Evolutionary conservation across 1,140 invertebrate genomes (phyloP), one percentile per base, ranked within the genome.

Genomic region (Oedothorax gibbosus): DNA sequence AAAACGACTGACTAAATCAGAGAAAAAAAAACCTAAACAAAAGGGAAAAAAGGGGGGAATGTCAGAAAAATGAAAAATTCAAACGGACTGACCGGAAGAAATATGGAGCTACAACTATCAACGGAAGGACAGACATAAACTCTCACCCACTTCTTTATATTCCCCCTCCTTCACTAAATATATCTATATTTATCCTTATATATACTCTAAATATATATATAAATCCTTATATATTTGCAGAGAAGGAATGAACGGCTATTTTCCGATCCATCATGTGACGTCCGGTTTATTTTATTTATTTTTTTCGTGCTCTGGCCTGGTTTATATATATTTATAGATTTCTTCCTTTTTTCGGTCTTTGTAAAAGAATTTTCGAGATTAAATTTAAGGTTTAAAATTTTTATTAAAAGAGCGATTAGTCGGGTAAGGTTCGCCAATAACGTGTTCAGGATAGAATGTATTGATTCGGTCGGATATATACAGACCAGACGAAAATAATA

Each of bases 41-140:
- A 50, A 75, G n/a, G 57, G 57, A 77, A 49, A 77, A 64, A 53
- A 18, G 21, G 57, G 53, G 56, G 69, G 69, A 62, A 82, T 82
- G 62, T 62, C 62, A 82, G 64, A 81, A 81, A 81, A 82, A 82
- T 82, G 80, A 82, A 82, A 82, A 82, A 82, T 82, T 82, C 80
- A 82, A 82, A 82, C 72, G 80, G 69, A 64, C 69, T 64, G 78
- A 71, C 78, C 78, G 54, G 35, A 82, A 82, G 80, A 82, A 82
- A 82, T 82, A 82, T 82, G 80, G 80, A 82, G 80, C 80, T 82
- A 15, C 68, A 82, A 82, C 80, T 82, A 82, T 82, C 80, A 82
- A 82, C 80, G 68, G 56, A 82, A 57, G 80, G 69, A 82, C 80
- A 73, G 68, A 82, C 80, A 82, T 82, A 82, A 82, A 82, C 80